Evolutionary conservation across 2,113 vertebrate species (phyloP).

Genomic region (Pterocles gutturalis): DNA sequence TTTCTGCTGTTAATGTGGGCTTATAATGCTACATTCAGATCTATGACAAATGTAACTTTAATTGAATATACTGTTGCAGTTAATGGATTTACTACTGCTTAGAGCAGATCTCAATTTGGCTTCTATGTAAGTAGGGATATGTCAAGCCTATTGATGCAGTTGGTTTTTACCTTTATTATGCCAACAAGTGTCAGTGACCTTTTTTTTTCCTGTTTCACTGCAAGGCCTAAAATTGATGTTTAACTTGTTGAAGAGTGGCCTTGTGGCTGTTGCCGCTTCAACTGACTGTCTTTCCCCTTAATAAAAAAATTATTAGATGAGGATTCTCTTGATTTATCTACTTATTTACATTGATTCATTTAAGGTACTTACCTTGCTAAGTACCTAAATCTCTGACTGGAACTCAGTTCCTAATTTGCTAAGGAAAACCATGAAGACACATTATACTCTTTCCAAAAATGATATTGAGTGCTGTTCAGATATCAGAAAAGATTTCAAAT

Average conservation of each 20-base stretch:
- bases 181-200: background rate
- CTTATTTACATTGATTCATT: background rate
- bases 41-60: slow-evolving; percentile 30
- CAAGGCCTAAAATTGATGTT: background rate
- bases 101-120: background rate
- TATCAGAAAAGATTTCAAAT: background rate
- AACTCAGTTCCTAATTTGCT: background rate
- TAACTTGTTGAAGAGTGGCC: background rate
- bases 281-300: background rate
- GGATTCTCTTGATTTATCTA: background rate
- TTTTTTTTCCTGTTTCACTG: background rate
- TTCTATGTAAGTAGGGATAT: background rate
- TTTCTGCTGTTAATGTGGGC: background rate
- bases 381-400: background rate
- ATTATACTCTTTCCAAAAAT: background rate
- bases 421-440: background rate
- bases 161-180: background rate
- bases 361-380: background rate
- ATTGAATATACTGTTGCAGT: slow-evolving; percentile 15
- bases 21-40: slow-evolving; percentile 3
- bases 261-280: background rate
- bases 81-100: slow-evolving; percentile 30
- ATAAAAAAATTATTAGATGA: background rate
- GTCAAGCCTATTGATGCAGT: background rate
- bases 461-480: background rate